Conservation (phyloP, 1,140 invertebrate genomes). For the Caenorhabditis brenneri region DNA sequence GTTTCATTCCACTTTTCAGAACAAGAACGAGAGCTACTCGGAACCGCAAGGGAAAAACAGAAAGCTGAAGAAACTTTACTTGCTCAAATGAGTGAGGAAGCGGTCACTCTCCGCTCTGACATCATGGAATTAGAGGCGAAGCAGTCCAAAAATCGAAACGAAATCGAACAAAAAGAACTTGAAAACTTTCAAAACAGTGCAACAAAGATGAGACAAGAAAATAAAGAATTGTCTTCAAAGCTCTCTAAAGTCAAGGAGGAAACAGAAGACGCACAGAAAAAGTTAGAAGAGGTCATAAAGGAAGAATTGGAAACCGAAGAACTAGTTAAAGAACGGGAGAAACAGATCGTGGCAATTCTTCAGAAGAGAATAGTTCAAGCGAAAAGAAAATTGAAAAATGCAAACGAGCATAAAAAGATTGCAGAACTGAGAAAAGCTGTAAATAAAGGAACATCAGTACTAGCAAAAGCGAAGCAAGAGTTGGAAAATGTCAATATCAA, state of each 20-base stretch:
- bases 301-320: not conserved
- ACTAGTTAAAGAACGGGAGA: not conserved
- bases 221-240: not conserved
- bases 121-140: not conserved
- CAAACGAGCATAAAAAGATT: not conserved
- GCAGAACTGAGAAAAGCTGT: not conserved
- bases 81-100: not conserved
- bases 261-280: not conserved
- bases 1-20: not conserved
- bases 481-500: not conserved
- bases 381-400: not conserved
- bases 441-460: not conserved
- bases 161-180: not conserved
- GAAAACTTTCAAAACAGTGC: not conserved
- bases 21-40: not conserved
- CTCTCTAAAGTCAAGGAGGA: not conserved
- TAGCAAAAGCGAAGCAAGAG: slow-evolving; percentile 20
- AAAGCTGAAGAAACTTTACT: not conserved
- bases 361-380: not conserved
- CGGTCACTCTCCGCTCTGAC: not conserved
- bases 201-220: not conserved
- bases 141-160: not conserved
- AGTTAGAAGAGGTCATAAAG: not conserved
- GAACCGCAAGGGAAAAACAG: not conserved
- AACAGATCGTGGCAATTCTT: not conserved